phyloP scores from a whole-genome alignment of 2,113 vertebrate genomes.

The Gila orcuttii region DNA sequence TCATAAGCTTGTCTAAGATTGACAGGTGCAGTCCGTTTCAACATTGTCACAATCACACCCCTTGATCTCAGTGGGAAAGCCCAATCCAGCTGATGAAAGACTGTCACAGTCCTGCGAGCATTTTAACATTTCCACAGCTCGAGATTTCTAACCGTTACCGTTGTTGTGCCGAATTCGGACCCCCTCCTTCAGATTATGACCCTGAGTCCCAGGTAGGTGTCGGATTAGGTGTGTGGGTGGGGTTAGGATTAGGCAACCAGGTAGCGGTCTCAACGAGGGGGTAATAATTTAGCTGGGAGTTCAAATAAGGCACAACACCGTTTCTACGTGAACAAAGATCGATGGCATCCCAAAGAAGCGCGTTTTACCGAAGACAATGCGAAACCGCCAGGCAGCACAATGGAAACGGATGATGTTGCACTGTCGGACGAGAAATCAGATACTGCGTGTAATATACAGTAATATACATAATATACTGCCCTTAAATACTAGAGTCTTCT shows the following conservation, averaged over 20 bases:
- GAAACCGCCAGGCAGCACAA: constrained; percentile 25
- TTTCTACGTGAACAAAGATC: constrained; percentile 14
- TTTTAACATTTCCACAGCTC: background rate
- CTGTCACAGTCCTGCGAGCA: background rate
- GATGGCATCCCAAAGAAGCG: constrained; percentile 21
- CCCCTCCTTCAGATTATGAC: no score
- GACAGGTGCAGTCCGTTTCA: background rate
- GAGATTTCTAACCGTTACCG: background rate
- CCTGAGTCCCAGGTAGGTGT: no score
- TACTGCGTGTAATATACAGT: background rate
- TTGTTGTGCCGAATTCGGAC: no score
- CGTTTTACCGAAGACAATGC: constrained; percentile 30
- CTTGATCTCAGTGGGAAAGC: background rate
- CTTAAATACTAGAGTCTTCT: background rate
- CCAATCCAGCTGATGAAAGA: background rate
- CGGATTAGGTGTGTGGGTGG: no score
- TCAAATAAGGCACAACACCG: background rate
- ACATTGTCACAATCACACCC: background rate
- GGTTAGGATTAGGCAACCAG: no score
- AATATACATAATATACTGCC: no score
- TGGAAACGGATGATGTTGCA: constrained; percentile 57
- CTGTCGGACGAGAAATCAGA: constrained; percentile 15
- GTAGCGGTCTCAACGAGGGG: no score
- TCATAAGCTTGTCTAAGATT: background rate
- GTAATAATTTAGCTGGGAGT: no score